Conservation (phyloP, 1,140 invertebrate species). For the Zophobas atratus region DNA sequence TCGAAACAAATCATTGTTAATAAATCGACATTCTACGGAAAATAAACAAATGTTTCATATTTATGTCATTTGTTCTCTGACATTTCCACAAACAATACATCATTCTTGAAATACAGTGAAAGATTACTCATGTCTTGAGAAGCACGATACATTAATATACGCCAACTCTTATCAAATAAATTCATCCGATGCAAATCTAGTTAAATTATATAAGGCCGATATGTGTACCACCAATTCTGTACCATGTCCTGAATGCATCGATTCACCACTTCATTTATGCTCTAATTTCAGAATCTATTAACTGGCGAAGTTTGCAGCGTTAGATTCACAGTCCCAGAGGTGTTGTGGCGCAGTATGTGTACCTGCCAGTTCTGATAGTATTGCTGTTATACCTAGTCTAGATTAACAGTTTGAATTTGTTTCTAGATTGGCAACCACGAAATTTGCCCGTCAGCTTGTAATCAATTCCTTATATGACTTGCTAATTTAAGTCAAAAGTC, state of each 20-base stretch:
- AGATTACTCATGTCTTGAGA: too few species aligned
- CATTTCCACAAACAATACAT: too few species aligned
- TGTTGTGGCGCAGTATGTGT: constrained; percentile 25
- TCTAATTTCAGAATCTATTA: constrained; percentile 43
- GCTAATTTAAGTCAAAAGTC: constrained; percentile 23
- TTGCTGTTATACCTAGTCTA: constrained; percentile 26
- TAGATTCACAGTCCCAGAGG: constrained; percentile 38
- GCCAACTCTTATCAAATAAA: too few species aligned
- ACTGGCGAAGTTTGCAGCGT: constrained; percentile 35
- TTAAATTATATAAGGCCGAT: constrained; percentile 10
- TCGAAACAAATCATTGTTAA: too few species aligned
- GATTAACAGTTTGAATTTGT: constrained; percentile 25
- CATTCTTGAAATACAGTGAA: too few species aligned
- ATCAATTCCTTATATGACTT: constrained; percentile 40
- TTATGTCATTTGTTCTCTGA: too few species aligned
- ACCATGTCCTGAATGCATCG: background rate
- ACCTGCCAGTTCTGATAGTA: constrained; percentile 29
- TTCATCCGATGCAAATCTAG: background rate
- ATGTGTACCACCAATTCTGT: constrained; percentile 5
- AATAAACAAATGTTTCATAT: too few species aligned
- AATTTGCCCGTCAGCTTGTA: constrained; percentile 25
- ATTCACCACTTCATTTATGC: constrained; percentile 40
- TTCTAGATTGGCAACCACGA: constrained; percentile 7
- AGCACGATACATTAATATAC: too few species aligned
- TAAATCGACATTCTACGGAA: too few species aligned